Evolutionary conservation across 2,888 invertebrate species (phyloP).

Genomic region (Temnothorax unifasciatus): DNA sequence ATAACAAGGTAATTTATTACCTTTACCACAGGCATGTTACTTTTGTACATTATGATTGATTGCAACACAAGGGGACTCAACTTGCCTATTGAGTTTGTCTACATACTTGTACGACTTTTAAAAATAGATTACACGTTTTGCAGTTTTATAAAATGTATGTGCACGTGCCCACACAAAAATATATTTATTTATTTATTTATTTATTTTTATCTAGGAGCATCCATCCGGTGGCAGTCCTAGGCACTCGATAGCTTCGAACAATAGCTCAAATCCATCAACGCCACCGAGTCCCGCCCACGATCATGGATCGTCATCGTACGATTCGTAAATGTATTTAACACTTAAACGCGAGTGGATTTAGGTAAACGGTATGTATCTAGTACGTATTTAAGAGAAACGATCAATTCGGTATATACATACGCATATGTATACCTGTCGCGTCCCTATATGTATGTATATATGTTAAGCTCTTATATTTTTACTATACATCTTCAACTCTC

Average conservation of each 20-base stretch:
- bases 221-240: slow-evolving; percentile 89
- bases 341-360: slow-evolving; percentile 41
- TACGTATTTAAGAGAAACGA: slow-evolving; percentile 31
- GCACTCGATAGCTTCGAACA: slow-evolving; percentile 91
- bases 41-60: background rate
- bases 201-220: slow-evolving; percentile 82
- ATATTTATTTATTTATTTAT: background rate
- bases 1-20: slow-evolving; percentile 88
- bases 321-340: slow-evolving; percentile 87
- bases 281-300: slow-evolving; percentile 91
- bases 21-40: background rate
- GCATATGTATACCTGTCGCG: slow-evolving; percentile 26
- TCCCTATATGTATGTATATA: slow-evolving; percentile 34
- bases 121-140: background rate
- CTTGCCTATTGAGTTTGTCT: background rate
- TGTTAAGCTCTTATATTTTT: slow-evolving; percentile 45
- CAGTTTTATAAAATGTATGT: background rate
- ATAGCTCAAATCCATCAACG: slow-evolving; percentile 91
- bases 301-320: slow-evolving; percentile 90
- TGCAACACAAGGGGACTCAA: background rate
- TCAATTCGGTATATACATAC: slow-evolving; percentile 32
- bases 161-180: background rate
- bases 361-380: slow-evolving; percentile 43
- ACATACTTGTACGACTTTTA: background rate
- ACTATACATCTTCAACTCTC: slow-evolving; percentile 10